Evolutionary conservation across 2,888 invertebrate genomes (phyloP).

Genomic region (Nesidiocoris tenuis): DNA sequence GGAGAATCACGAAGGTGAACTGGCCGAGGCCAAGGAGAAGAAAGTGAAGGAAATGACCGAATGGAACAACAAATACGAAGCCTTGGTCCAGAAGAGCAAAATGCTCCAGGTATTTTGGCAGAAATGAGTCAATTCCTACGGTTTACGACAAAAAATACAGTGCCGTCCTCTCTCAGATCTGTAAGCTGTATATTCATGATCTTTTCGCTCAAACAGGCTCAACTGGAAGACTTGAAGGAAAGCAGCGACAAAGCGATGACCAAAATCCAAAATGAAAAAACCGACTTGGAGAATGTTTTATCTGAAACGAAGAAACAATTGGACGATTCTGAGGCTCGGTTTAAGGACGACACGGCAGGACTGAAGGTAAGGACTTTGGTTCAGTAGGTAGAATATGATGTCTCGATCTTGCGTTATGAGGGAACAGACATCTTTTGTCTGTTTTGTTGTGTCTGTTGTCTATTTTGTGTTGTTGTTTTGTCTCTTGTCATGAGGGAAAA

Average conservation of each 20-base stretch:
- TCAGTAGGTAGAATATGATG: too few relatives aligned
- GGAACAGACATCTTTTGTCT: too few relatives aligned
- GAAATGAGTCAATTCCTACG: too few relatives aligned
- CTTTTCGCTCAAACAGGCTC: conserved; percentile 57
- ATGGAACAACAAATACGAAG: conserved; percentile 59
- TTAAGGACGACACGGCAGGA: conserved; percentile 1
- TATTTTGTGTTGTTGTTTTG: neutral
- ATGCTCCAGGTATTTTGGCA: conserved; percentile 57
- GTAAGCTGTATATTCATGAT: too few relatives aligned
- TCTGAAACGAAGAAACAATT: conserved; percentile 19
- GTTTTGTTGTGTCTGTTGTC: neutral
- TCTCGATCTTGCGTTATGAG: too few relatives aligned
- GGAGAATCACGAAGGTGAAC: conserved; percentile 57
- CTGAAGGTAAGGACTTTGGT: conserved; percentile 26
- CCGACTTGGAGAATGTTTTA: conserved; percentile 13
- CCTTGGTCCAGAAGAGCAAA: conserved; percentile 61
- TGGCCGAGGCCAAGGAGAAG: conserved; percentile 58
- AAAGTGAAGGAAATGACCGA: conserved; percentile 59
- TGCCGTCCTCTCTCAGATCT: too few relatives aligned
- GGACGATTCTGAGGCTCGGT: neutral
- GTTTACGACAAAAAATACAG: too few relatives aligned
- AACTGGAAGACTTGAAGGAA: conserved; percentile 59
- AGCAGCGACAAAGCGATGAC: conserved; percentile 56
- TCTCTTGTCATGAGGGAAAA: too few relatives aligned
- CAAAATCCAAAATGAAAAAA: conserved; percentile 55